These are phyloP conservation scores for Anticlea derivata DNA, from an alignment of 2,888 invertebrate species.

Conservation along the genomic window DNA sequence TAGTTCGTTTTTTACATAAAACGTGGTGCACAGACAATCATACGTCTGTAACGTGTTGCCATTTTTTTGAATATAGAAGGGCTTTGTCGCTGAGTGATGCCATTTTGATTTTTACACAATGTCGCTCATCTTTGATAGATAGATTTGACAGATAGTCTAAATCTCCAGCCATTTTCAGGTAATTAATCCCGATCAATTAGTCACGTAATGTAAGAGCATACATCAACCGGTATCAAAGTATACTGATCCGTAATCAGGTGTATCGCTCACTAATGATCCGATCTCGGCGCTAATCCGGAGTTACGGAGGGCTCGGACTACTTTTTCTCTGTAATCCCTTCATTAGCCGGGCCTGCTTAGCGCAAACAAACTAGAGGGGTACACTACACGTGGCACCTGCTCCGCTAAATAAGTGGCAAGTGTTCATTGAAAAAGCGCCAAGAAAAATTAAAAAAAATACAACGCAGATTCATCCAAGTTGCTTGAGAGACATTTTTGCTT, in stretches of 20 bases:
- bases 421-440: not conserved
- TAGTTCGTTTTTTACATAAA: no score
- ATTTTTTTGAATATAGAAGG: no score
- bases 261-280: conserved; percentile 75
- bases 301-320: conserved; percentile 54
- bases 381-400: conserved; percentile 23
- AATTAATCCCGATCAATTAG: conserved; percentile 36
- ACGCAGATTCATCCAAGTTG: no score
- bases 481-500: no score
- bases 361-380: conserved; percentile 48
- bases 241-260: conserved; percentile 66
- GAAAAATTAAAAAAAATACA: no score
- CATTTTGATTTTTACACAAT: no score
- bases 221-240: conserved; percentile 59
- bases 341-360: conserved; percentile 67
- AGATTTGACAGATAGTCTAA: not conserved
- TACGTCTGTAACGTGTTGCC: no score
- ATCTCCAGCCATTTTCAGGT: conserved; percentile 37
- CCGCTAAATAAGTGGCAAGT: conserved; percentile 11
- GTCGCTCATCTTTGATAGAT: no score
- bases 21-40: no score
- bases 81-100: no score
- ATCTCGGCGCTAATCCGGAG: conserved; percentile 68
- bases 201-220: conserved; percentile 51
- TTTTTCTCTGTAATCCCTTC: conserved; percentile 76